phyloP scores from a whole-genome alignment of 2,888 invertebrate genomes.

The Mystacides longicornis region DNA sequence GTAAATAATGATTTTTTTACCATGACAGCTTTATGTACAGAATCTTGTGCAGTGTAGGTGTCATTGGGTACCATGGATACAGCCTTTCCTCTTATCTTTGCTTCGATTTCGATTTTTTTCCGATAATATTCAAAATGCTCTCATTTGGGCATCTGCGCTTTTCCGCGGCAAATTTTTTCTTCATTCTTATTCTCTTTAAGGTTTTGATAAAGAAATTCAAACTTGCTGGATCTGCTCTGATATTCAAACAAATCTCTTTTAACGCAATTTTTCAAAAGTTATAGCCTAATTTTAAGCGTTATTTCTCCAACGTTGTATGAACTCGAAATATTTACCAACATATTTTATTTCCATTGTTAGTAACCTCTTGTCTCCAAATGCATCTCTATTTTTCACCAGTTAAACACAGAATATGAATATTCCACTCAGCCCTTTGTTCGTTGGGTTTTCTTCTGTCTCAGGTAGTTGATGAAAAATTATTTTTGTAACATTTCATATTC shows the following conservation, averaged over 20 bases:
- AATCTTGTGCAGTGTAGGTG: too few relatives aligned
- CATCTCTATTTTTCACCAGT: not conserved
- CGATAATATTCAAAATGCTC: not conserved
- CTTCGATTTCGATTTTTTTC: not conserved
- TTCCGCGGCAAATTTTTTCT: not conserved
- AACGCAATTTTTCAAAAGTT: not conserved
- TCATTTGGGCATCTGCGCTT: not conserved
- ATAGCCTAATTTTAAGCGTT: not conserved
- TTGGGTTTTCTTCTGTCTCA: not conserved
- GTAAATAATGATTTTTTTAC: too few relatives aligned
- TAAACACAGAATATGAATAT: not conserved
- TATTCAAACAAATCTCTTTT: not conserved
- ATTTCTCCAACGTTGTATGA: too few relatives aligned
- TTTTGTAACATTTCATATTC: not conserved
- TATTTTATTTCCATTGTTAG: not conserved
- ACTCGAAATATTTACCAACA: not conserved
- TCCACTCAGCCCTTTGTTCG: not conserved
- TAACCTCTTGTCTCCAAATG: not conserved
- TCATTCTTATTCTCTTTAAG: not conserved
- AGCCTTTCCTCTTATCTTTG: too few relatives aligned
- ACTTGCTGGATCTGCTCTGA: not conserved
- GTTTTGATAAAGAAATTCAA: not conserved
- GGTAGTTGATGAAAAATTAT: not conserved
- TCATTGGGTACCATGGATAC: too few relatives aligned
- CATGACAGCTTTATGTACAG: too few relatives aligned